Conservation (phyloP, 1,140 invertebrate genomes). For the Drosophila watanabei region DNA sequence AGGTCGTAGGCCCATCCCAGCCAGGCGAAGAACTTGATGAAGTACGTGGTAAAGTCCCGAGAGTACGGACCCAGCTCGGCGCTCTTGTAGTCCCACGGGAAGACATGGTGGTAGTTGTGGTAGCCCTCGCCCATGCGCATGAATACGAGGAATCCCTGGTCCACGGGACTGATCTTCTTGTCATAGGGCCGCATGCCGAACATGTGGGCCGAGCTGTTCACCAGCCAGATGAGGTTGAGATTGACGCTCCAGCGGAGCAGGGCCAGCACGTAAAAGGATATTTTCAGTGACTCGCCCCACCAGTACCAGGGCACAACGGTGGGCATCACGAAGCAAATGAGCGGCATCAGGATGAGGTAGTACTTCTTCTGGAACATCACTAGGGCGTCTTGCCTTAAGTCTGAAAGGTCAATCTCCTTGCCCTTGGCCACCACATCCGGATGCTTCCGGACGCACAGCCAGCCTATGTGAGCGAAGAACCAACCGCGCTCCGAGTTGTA, state of each 20-base stretch:
- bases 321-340: conserved; percentile 94
- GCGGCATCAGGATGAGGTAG: conserved; percentile 92
- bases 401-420: conserved; percentile 93
- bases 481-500: conserved; percentile 97
- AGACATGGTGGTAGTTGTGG: conserved; percentile 98
- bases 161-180: conserved; percentile 91
- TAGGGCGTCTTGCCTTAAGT: conserved; percentile 95
- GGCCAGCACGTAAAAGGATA: conserved; percentile 93
- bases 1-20: conserved; percentile 96
- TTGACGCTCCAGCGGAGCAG: conserved; percentile 94
- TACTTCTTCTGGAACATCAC: conserved; percentile 94
- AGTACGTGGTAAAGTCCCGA: conserved; percentile 92
- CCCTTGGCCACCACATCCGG: conserved; percentile 95
- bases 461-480: conserved; percentile 98
- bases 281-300: conserved; percentile 93
- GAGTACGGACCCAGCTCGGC: conserved; percentile 92
- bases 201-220: conserved; percentile 97
- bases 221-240: conserved; percentile 97
- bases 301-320: conserved; percentile 92
- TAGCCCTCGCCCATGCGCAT: conserved; percentile 94
- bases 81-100: conserved; percentile 97
- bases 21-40: conserved; percentile 93
- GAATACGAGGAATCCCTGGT: conserved; percentile 88
- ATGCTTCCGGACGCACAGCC: conserved; percentile 96
- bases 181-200: conserved; percentile 97